Base-by-base conservation (phyloP, 2,888 invertebrate genomes). In the Slavum lentiscoides region DNA sequence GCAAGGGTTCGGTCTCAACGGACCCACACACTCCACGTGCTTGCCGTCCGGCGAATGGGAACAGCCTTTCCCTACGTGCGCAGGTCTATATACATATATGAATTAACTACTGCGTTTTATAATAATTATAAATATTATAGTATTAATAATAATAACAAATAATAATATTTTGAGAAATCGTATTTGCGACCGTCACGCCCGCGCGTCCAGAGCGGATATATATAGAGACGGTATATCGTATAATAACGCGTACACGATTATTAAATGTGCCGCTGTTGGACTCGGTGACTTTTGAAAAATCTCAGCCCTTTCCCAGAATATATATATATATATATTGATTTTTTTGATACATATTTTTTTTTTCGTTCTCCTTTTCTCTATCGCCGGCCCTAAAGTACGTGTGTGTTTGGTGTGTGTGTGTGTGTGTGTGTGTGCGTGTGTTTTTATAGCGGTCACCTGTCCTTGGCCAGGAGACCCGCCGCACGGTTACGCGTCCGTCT, bases 21-120 rank as follows among this genome's bases (percentile, higher is more conserved):
- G 94, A 0, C 90, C 92, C 0, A 87, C 91, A 0, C 93, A 93
- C 87, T 91, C 93, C 0, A 90, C 92, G 74, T 94, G 94, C 85
- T 88, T 92, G 85, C 91, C 92, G 0, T 91, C 90, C 72, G 94
- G 93, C 0, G 92, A 93, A 85, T 94, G 94, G 94, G 92, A 93
- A 0, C 88, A 89, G 66, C 92, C 93, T 0, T 91, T 92, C 84
- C 94, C 94, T 17, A 89, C 90, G 17, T 94, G 94, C 85, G 89
- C 91, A 88, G 92, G 92, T 92, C 55, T 37, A 55, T 77, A 55
- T 77, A 70, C n/a, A n/a, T n/a, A n/a, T 59, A 7, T 15, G 53
- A 62, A 17, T 49, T 5, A 3, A 49, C 23, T 2, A 61, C 21
- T 21, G 2, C 1, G 6, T 11, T 7, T 43, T 43, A 9, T 43